Base-by-base conservation (phyloP, 2,888 invertebrate species). In the Leucoma salicis region DNA sequence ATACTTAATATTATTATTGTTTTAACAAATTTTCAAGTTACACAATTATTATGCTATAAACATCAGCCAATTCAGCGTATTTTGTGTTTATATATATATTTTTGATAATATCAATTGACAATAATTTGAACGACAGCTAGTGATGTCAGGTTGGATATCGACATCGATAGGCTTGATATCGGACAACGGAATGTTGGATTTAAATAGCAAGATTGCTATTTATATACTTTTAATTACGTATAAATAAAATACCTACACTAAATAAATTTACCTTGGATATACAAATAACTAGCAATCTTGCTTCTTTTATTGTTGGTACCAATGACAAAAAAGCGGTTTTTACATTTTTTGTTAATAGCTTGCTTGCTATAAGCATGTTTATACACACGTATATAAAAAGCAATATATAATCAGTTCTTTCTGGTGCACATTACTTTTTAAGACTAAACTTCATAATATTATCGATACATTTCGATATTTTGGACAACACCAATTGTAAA, bases 391-490 rank as follows among this genome's bases (percentile, higher is more conserved):
- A 56, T 51, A 53, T 56, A 62, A 53, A 60, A 59, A 70, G 44
- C 53, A 59, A 66, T 63, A 59, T 60, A 70, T 56, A 66, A 59
- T 69, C 69, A 69, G 69, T 69, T 66, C 64, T 70, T 58, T 63
- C 49, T 42, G 52, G 56, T 60, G 65, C 58, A 65, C 37, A 50
- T 27, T 37, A 39, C 14, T 21, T 44, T 42, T 51, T 37, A 39
- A 47, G 52, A 46, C 46, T 48, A 37, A 46, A 53, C 35, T 21
- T 21, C 34, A 46, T 51, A 5, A 27, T 4, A 11, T 27, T 45
- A 46, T 50, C 39, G 53, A 52, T 46, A 60, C 34, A 57, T 37
- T 38, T 43, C 18, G 31, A 47, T 40, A 39, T 37, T 49, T 35
- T 45, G 43, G 48, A 50, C 52, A 55, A 47, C 46, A 53, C 45